phyloP scores from a whole-genome alignment of 2,797 vertebrate genomes.

The Myotis daubentonii region DNA sequence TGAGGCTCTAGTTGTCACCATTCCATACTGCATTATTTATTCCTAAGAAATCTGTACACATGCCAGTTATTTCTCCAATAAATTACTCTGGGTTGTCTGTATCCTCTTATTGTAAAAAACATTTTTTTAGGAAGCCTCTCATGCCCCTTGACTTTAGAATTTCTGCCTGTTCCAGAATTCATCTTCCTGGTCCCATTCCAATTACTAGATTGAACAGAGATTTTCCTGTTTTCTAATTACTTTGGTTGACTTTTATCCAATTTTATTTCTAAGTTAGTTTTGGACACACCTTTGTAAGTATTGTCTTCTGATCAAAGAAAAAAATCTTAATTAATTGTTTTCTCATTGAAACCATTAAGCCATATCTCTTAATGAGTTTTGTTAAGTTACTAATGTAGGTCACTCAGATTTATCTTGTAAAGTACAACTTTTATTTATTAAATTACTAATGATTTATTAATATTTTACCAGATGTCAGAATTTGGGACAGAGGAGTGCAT shows the following conservation, averaged over 20 bases:
- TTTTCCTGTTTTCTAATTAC: conserved; percentile 43
- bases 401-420: neutral
- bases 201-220: neutral
- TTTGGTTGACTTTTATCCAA: conserved; percentile 24
- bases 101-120: neutral
- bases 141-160: neutral
- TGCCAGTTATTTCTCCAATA: neutral
- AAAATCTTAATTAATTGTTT: conserved; percentile 18
- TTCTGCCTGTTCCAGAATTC: neutral
- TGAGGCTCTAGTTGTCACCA: neutral
- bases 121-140: neutral
- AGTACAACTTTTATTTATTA: neutral
- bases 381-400: neutral
- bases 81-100: neutral
- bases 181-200: neutral
- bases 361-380: conserved; percentile 24
- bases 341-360: conserved; percentile 42
- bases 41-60: neutral
- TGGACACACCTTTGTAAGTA: neutral
- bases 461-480: neutral
- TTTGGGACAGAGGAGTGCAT: neutral
- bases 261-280: conserved; percentile 56
- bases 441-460: neutral
- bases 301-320: neutral
- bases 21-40: neutral